A percentile compares a stretch with the other conserved stretches of the same genome.
These are phyloP conservation scores for Bathynomus jamesi DNA, from an alignment of 1,140 invertebrate genomes.

Conservation along the genomic window DNA sequence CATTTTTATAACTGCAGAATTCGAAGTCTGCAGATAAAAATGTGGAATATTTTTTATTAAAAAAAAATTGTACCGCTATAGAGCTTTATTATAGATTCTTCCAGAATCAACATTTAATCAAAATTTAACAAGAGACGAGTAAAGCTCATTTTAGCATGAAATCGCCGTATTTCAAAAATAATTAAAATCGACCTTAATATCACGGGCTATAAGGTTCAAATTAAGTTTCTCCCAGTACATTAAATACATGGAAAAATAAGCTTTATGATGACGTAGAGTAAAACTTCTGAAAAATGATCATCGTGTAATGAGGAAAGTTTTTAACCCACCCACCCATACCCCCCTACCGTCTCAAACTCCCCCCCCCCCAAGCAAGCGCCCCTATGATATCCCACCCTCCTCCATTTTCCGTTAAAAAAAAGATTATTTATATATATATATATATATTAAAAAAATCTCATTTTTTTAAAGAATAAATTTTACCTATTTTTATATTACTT, in stretches of 20 bases:
- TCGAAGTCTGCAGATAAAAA: too few species aligned
- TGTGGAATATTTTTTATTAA: too few species aligned
- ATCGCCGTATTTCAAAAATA: neutral
- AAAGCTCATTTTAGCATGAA: neutral
- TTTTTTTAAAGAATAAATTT: too few species aligned
- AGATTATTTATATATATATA: too few species aligned
- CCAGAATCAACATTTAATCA: neutral
- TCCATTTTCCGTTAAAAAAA: too few species aligned
- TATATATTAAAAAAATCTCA: too few species aligned
- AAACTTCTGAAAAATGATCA: neutral
- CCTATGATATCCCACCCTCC: too few species aligned
- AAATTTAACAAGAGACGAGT: neutral
- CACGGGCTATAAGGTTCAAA: neutral
- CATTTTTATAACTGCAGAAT: too few species aligned
- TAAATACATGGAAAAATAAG: neutral
- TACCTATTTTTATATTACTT: too few species aligned
- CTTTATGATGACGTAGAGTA: neutral
- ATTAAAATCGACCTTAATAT: neutral
- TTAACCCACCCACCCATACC: neutral
- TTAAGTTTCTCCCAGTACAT: neutral
- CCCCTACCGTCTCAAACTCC: too few species aligned
- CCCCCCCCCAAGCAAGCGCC: too few species aligned
- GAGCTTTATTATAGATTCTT: constrained; percentile 2
- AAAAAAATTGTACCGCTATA: too few species aligned
- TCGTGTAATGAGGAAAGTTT: neutral